Percentiles rank a stretch among this genome's conserved stretches.
Evolutionary conservation across 1,140 invertebrate genomes (phyloP).

Genomic region (Ips typographus): DNA sequence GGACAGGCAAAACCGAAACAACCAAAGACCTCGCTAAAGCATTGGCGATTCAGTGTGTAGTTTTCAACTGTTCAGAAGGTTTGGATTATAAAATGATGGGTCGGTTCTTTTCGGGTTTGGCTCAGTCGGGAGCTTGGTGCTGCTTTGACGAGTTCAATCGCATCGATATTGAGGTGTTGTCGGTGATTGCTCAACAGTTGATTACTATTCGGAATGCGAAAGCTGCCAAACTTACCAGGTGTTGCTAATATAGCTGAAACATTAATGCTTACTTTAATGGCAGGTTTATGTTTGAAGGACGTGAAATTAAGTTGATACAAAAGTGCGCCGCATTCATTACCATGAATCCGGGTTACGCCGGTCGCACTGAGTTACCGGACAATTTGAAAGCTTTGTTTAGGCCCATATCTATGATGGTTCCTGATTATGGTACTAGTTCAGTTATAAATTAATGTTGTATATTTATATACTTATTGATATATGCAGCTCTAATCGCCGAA

Average conservation of each 20-base stretch:
- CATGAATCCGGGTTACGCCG: constrained; percentile 87
- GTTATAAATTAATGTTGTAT: not conserved
- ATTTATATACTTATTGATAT: constrained; percentile 24
- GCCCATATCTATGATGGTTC: constrained; percentile 92
- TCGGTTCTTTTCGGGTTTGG: constrained; percentile 81
- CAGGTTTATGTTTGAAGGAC: constrained; percentile 86
- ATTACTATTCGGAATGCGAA: constrained; percentile 79
- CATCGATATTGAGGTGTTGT: constrained; percentile 88
- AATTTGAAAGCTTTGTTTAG: constrained; percentile 85
- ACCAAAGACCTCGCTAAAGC: constrained; percentile 90
- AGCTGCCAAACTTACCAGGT: constrained; percentile 64
- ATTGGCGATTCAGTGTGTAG: constrained; percentile 84
- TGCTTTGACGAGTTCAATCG: constrained; percentile 93
- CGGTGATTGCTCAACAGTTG: constrained; percentile 83
- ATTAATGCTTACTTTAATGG: constrained; percentile 34
- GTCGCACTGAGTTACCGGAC: constrained; percentile 80
- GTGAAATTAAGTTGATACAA: constrained; percentile 81
- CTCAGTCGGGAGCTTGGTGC: constrained; percentile 87
- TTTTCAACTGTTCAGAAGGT: constrained; percentile 89
- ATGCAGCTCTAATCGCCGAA: constrained; percentile 81
- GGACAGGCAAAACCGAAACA: constrained; percentile 94
- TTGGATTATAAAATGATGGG: constrained; percentile 88
- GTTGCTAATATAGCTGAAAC: constrained; percentile 13
- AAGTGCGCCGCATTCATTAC: constrained; percentile 90
- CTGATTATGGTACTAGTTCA: constrained; percentile 73